Evolutionary conservation across 23 tunicate genomes (phyloP).

Genomic region (Styela clava): DNA sequence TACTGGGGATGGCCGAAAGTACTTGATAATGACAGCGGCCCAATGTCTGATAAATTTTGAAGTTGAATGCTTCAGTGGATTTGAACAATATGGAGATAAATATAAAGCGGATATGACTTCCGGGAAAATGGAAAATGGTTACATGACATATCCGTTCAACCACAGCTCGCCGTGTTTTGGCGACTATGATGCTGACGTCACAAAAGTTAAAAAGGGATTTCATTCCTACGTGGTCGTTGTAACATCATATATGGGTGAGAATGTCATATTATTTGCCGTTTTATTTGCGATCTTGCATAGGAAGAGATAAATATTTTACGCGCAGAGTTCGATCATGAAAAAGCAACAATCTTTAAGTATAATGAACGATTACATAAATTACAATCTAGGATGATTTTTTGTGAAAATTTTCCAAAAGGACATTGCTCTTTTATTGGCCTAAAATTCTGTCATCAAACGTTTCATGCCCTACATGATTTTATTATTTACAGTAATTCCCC

Average conservation of each 20-base stretch:
- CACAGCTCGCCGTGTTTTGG: conserved; percentile 42
- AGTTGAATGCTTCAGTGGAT: conserved; percentile 23
- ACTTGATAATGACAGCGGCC: conserved; percentile 44
- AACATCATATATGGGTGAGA: conserved; percentile 20
- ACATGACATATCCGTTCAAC: conserved; percentile 16
- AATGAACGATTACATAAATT: too few relatives aligned
- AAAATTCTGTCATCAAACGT: too few relatives aligned
- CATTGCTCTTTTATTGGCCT: too few relatives aligned
- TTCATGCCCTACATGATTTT: too few relatives aligned
- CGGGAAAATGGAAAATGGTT: conserved; percentile 13
- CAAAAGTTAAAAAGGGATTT: conserved; percentile 44
- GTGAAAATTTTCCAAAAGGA: too few relatives aligned
- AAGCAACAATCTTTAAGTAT: too few relatives aligned
- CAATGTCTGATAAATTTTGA: conserved; percentile 40
- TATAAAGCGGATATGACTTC: conserved; percentile 4
- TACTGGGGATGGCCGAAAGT: background rate
- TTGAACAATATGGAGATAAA: background rate
- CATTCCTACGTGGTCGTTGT: conserved; percentile 44
- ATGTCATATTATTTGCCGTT: too few relatives aligned
- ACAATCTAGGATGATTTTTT: too few relatives aligned
- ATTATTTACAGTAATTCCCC: too few relatives aligned
- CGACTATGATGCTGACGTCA: conserved; percentile 33
- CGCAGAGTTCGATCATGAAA: too few relatives aligned
- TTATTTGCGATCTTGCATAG: too few relatives aligned
- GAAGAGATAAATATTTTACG: too few relatives aligned